A percentile compares a stretch with the other conserved stretches of the same genome.
Conservation (phyloP, 2,113 vertebrate species). For the Serinus canaria region DNA sequence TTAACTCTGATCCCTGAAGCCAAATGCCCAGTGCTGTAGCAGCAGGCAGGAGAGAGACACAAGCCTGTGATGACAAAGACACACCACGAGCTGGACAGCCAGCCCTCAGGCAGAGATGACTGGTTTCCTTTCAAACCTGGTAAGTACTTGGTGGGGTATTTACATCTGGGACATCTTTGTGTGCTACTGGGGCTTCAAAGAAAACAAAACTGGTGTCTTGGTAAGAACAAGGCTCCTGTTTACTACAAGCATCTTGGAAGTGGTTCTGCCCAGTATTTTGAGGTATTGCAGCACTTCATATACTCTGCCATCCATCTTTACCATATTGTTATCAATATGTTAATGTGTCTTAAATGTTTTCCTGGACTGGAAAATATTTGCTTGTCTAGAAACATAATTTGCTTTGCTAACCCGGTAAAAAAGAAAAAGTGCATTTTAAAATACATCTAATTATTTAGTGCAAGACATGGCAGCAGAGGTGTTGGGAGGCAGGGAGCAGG, state of each 20-base stretch:
- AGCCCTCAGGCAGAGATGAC: slow-evolving; percentile 24
- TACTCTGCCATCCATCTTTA: not conserved
- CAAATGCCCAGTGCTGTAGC: not conserved
- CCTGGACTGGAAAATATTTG: not conserved
- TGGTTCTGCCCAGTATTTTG: not conserved
- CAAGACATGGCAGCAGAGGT: not conserved
- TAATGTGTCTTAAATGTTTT: not conserved
- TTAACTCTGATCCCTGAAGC: slow-evolving; percentile 27
- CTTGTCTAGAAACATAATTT: not conserved
- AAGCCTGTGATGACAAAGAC: slow-evolving; percentile 6
- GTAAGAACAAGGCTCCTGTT: not conserved
- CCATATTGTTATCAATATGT: not conserved
- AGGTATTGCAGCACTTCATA: not conserved
- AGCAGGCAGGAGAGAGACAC: not conserved
- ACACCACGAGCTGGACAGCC: not conserved
- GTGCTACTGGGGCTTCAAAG: not conserved
- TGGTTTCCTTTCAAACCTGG: slow-evolving; percentile 10
- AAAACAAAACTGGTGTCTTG: not conserved
- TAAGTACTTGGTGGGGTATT: not conserved
- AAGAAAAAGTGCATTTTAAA: not conserved
- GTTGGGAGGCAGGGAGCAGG: not conserved
- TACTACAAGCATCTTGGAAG: not conserved
- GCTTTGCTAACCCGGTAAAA: not conserved
- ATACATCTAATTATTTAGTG: not conserved
- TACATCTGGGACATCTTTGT: not conserved